Evolutionary conservation across 2,888 invertebrate species (phyloP), one percentile per base, ranked within the genome.

Genomic region (Eupithecia abbreviata): DNA sequence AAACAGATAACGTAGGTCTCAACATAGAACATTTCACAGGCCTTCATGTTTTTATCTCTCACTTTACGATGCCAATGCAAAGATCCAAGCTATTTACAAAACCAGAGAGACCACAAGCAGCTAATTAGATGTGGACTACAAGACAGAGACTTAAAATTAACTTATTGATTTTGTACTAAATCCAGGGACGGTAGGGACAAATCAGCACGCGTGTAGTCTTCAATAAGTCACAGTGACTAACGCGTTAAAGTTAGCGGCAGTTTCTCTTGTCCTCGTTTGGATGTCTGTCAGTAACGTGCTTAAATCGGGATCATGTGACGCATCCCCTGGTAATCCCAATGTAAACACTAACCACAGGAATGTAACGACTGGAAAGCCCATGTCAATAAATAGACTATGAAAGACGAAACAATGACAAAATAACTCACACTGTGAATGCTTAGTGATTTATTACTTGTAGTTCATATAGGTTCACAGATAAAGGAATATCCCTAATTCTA

Each of bases 231-330:
- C 58, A 58, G 76, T 78, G 78, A 78, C 74, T 78, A 76, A 78
- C 72, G 72, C 43, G 78, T 76, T 76, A 74, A 78, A 76, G 76
- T 78, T 78, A 78, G 78, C 78, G 67, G 69, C 78, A 18, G 15
- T 76, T 78, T 78, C 74, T 78, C 76, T 66, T 72, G 76, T 72
- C 78, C 78, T 74, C 76, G 72, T 69, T 74, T 42, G 72, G 49
- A 78, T 74, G 71, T 78, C 78, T 76, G 75, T 75, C 73, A 75
- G 71, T 65, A 71, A 75, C 55, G 73, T 68, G 71, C 73, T 78
- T 78, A 78, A 75, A 78, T 78, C 77, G 70, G 75, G 75, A 75
- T 73, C 72, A 74, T 58, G 66, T 76, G 78, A 78, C 58, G 74
- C 78, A 78, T 74, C 71, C 47, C 71, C 41, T 47, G 65, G 78